A percentile compares a stretch with the other conserved stretches of the same genome.
Evolutionary conservation across 2,888 invertebrate species (phyloP).

Genomic region (Netelia virgata): DNA sequence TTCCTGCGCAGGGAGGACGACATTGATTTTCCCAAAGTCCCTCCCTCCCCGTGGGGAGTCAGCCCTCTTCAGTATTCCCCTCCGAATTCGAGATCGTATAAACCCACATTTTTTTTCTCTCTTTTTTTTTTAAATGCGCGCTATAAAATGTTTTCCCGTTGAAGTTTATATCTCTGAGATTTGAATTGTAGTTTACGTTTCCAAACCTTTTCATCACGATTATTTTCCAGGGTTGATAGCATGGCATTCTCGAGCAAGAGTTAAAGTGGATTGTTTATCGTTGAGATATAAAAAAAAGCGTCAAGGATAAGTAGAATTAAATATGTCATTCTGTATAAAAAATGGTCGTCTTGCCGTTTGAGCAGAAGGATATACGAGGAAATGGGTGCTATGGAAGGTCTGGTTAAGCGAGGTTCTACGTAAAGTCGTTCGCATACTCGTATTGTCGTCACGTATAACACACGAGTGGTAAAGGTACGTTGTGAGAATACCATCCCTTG

Average conservation of each 20-base stretch:
- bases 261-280: not conserved
- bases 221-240: not conserved
- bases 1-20: constrained; percentile 25
- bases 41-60: not conserved
- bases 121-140: not conserved
- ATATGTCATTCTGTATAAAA: not conserved
- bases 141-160: not conserved
- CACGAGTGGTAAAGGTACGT: constrained; percentile 18
- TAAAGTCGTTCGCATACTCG: not conserved
- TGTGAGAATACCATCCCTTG: constrained; percentile 24
- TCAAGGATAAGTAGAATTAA: no score
- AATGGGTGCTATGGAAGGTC: not conserved
- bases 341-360: not conserved
- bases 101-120: not conserved
- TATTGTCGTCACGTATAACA: constrained; percentile 50
- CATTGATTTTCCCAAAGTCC: constrained; percentile 49
- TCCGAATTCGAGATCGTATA: not conserved
- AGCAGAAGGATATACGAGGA: not conserved
- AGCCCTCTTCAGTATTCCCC: not conserved
- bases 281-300: no score
- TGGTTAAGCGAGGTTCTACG: not conserved
- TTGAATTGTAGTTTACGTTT: not conserved
- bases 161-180: not conserved
- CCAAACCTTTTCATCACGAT: not conserved
- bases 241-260: not conserved